Conservation (phyloP, 2,113 vertebrate species). For the Siniperca chuatsi region DNA sequence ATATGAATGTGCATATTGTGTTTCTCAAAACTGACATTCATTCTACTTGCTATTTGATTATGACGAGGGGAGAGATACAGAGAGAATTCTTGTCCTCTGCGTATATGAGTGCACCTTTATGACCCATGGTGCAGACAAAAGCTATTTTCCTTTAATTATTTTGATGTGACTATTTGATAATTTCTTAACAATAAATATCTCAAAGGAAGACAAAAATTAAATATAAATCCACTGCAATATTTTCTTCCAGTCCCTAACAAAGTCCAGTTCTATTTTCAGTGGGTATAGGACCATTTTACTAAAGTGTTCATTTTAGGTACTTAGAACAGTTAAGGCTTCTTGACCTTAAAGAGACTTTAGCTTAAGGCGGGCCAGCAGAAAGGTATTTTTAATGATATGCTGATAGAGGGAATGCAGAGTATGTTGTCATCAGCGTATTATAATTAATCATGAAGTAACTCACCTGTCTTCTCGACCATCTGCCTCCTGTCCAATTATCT, state of each 20-base stretch:
- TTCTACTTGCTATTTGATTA: not conserved
- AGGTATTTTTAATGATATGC: constrained; percentile 50
- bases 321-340: not conserved
- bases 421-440: constrained; percentile 49
- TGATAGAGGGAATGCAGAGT: constrained; percentile 35
- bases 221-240: not conserved
- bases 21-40: not conserved
- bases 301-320: not conserved
- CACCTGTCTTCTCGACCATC: constrained; percentile 67
- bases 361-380: not conserved
- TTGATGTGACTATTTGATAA: not conserved
- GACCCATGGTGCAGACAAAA: not conserved
- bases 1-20: not conserved
- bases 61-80: not conserved
- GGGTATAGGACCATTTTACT: not conserved
- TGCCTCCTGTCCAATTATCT: constrained; percentile 77
- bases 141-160: not conserved
- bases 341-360: constrained; percentile 25
- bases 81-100: not conserved
- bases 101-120: not conserved
- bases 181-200: not conserved
- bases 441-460: constrained; percentile 71
- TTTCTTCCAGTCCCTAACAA: not conserved
- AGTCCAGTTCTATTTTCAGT: not conserved
- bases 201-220: not conserved